A percentile compares a stretch with the other conserved stretches of the same genome.
These are phyloP conservation scores for Dasypogon diadema DNA, from an alignment of 2,888 invertebrate genomes.

Conservation along the genomic window DNA sequence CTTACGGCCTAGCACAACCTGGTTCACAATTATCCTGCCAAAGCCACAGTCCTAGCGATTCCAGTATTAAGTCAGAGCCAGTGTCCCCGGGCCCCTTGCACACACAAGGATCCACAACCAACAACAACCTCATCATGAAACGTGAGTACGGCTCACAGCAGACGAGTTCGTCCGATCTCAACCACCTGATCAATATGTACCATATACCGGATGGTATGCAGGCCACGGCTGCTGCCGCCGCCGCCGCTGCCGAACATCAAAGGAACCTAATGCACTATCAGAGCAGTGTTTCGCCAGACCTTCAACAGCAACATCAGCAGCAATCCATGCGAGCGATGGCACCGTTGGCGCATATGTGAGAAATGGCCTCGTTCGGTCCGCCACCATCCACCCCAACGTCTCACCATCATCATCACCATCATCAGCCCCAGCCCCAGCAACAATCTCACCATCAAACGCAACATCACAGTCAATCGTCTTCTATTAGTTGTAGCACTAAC, in stretches of 20 bases:
- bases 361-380: constrained; percentile 65
- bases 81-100: constrained; percentile 80
- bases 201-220: constrained; percentile 75
- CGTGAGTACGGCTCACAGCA: constrained; percentile 75
- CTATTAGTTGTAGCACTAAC: constrained; percentile 51
- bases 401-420: constrained; percentile 52
- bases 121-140: constrained; percentile 75
- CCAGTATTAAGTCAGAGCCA: constrained; percentile 90
- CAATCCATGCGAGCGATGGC: constrained; percentile 68
- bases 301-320: constrained; percentile 66
- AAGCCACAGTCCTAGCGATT: constrained; percentile 87
- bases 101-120: constrained; percentile 64
- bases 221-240: constrained; percentile 69
- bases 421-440: constrained; percentile 54
- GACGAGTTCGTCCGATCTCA: constrained; percentile 71
- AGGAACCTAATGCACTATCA: constrained; percentile 68
- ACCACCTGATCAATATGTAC: constrained; percentile 77
- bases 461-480: constrained; percentile 56
- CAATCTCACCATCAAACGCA: constrained; percentile 46
- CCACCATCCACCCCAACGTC: constrained; percentile 55
- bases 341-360: constrained; percentile 69
- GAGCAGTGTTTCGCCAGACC: constrained; percentile 65
- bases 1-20: constrained; percentile 73
- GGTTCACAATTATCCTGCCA: constrained; percentile 77
- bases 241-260: constrained; percentile 63